Evolutionary conservation across 2,113 vertebrate genomes (phyloP).

Genomic region (Gallinago jamesoni): DNA sequence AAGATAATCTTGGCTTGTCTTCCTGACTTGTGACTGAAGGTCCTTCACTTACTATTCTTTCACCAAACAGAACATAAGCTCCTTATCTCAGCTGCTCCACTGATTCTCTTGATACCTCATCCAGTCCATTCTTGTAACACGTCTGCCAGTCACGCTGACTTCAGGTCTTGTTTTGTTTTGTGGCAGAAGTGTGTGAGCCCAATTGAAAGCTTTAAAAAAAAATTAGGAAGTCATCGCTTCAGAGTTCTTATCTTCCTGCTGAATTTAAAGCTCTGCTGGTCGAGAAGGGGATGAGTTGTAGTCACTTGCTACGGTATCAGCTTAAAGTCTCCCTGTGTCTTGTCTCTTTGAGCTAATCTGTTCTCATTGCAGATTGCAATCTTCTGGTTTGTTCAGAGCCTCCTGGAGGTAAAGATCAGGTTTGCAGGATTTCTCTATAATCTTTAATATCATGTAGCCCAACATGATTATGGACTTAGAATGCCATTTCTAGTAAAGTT

Average conservation of each 20-base stretch:
- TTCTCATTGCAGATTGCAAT: neutral
- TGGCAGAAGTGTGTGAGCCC: neutral
- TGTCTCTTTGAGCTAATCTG: neutral
- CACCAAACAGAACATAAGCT: neutral
- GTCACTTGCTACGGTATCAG: neutral
- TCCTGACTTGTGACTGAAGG: neutral
- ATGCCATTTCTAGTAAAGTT: neutral
- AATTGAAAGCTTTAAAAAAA: neutral
- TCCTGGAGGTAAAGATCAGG: neutral
- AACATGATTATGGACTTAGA: neutral
- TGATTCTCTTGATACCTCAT: neutral
- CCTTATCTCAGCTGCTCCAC: neutral
- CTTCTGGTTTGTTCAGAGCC: neutral
- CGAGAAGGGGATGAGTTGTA: neutral
- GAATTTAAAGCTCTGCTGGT: neutral
- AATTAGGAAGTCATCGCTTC: neutral
- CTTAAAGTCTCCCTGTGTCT: neutral
- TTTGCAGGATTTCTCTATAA: neutral
- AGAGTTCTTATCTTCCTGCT: neutral
- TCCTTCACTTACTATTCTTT: neutral
- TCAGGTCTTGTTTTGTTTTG: neutral
- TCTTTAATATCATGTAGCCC: neutral
- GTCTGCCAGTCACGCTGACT: neutral
- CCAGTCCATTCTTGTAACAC: neutral
- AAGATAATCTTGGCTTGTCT: neutral